Evolutionary conservation across 2,113 vertebrate genomes (phyloP), one percentile per base, ranked within the genome.

Genomic region (Epinephelus moara): DNA sequence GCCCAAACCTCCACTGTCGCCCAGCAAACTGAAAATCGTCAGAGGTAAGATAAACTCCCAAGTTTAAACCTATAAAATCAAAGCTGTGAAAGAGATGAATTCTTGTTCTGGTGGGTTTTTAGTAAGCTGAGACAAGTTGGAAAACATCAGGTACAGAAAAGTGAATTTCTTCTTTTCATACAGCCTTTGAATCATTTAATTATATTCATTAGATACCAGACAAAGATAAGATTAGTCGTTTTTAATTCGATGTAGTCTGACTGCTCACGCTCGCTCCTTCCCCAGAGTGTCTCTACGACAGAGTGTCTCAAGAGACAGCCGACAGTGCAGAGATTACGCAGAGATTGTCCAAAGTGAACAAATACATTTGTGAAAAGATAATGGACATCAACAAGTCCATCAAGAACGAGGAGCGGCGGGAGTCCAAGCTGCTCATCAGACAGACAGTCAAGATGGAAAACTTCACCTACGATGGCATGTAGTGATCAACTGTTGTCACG

Each of bases 331-430:
- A 99, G 95, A 99, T 99, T 93, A 98, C 98, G 89, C 98, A 99
- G 95, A 97, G 98, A 96, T 96, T 99, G 95, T 99, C 98, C 96
- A 99, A 99, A 97, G 98, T 99, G 96, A 99, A 99, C 98, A 99
- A 99, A 94, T 99, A 99, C 96, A 99, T 99, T 96, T 99, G 98
- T 95, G 98, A 99, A 96, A 99, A 99, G 95, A 99, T 99, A 89
- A 99, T 99, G 98, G 98, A 99, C 96, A 99, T 99, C 96, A 99
- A 99, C 96, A 99, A 99, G 94, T 99, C 98, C 83, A 99, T 98
- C 96, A 99, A 99, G 97, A 99, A 99, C 66, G 98, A 99, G 96
- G 98, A 99, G 95, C 96, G 97, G 81, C 97, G 98, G 91, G 98
- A 99, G 94, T 98, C 98, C 93, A 99, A 99, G 95, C 95, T 96